Conservation (phyloP, 92 coral and sea anemone genomes). For the Hydrozoanthus gracilis region DNA sequence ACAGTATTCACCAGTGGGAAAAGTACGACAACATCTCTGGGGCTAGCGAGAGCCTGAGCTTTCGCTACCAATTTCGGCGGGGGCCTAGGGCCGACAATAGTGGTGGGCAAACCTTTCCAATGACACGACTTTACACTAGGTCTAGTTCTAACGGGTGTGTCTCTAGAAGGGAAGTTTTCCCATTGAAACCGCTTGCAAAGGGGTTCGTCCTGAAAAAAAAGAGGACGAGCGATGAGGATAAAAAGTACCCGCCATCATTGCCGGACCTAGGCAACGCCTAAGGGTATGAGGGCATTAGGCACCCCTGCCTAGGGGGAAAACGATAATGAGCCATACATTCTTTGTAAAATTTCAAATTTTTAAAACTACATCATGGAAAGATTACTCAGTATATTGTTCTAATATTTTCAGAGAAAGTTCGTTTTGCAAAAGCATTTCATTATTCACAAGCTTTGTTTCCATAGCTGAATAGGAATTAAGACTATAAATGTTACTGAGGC, state of each 20-base stretch:
- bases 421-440: no score
- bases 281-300: slow-evolving; percentile 50
- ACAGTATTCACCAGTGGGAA: no score
- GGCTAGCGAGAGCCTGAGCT: slow-evolving; percentile 37
- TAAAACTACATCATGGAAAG: no score
- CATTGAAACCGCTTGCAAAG: slow-evolving; percentile 43
- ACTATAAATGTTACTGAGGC: no score
- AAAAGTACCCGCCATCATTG: slow-evolving; percentile 51
- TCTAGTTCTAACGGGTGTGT: not conserved
- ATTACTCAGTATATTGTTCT: no score
- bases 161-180: not conserved
- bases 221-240: not conserved
- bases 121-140: slow-evolving; percentile 61
- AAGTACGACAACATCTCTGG: slow-evolving; percentile 21
- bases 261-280: slow-evolving; percentile 62
- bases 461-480: no score
- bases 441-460: no score
- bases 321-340: no score
- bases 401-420: no score
- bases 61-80: slow-evolving; percentile 55
- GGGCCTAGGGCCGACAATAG: slow-evolving; percentile 64
- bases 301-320: slow-evolving; percentile 5
- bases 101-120: slow-evolving; percentile 65
- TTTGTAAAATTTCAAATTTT: no score
- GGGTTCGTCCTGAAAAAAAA: slow-evolving; percentile 21